A percentile compares a stretch with the other conserved stretches of the same genome.
These are phyloP conservation scores for Phoxinus phoxinus DNA, from an alignment of 2,113 vertebrate genomes.

Conservation along the genomic window DNA sequence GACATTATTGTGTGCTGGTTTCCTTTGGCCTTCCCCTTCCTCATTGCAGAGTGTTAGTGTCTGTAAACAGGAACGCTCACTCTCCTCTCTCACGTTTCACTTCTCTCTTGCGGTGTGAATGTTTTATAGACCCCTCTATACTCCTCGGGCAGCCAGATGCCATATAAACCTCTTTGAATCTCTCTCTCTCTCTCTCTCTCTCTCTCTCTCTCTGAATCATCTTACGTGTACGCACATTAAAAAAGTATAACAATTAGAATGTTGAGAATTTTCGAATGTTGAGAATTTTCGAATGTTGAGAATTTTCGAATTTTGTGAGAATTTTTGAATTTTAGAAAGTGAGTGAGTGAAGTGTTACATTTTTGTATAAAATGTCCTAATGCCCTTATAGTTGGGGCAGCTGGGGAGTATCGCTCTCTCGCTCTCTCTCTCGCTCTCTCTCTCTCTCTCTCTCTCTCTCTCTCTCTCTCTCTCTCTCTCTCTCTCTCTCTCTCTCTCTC, in stretches of 20 bases:
- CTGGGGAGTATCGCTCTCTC: slow-evolving; percentile 64
- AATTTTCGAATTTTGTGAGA: too few species aligned
- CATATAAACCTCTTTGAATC: slow-evolving; percentile 73
- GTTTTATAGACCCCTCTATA: slow-evolving; percentile 67
- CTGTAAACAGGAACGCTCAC: slow-evolving; percentile 50
- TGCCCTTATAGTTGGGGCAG: too few species aligned
- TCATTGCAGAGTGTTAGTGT: slow-evolving; percentile 19
- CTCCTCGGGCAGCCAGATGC: slow-evolving; percentile 70
- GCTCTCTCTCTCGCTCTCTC: slow-evolving; percentile 63
- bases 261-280: too few species aligned
- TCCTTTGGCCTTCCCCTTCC: slow-evolving; percentile 42
- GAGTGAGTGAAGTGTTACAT: too few species aligned
- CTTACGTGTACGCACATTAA: too few species aligned
- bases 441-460: slow-evolving; percentile 59
- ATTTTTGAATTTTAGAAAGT: too few species aligned
- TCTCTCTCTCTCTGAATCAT: slow-evolving; percentile 61
- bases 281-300: too few species aligned
- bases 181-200: slow-evolving; percentile 61
- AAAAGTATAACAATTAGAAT: too few species aligned
- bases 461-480: slow-evolving; percentile 64
- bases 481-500: slow-evolving; percentile 62
- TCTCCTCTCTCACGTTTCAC: slow-evolving; percentile 48
- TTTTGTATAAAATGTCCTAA: slow-evolving; percentile 51
- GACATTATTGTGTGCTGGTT: slow-evolving; percentile 29
- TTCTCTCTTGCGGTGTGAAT: slow-evolving; percentile 65